Evolutionary conservation across 2,113 vertebrate genomes (phyloP).

Genomic region (Spea bombifrons): DNA sequence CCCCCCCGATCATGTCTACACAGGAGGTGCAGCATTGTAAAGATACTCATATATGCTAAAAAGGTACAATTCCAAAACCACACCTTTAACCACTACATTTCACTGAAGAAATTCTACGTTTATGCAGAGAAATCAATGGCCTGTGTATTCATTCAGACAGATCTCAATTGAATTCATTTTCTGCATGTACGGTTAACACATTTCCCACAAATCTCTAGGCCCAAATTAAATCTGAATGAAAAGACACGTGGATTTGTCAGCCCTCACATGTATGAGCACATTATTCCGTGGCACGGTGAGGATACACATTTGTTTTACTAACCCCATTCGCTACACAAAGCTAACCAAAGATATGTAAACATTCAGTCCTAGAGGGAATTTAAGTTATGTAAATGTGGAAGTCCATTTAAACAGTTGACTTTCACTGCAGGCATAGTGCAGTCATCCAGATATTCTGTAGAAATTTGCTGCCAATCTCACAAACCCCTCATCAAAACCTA

Average conservation of each 20-base stretch:
- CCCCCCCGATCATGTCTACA: too few relatives aligned
- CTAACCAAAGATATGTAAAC: conserved; percentile 43
- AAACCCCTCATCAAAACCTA: conserved; percentile 44
- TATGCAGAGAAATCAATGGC: background rate
- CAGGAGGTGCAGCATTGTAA: too few relatives aligned
- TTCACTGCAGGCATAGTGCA: conserved; percentile 47
- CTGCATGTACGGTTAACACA: conserved; percentile 9
- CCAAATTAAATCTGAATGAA: conserved; percentile 31
- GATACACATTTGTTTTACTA: conserved; percentile 42
- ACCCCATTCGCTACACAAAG: conserved; percentile 42
- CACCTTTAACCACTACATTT: background rate
- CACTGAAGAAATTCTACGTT: background rate
- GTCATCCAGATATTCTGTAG: conserved; percentile 48
- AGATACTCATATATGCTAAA: too few relatives aligned
- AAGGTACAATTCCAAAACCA: too few relatives aligned
- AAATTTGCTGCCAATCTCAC: conserved; percentile 42
- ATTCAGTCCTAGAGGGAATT: conserved; percentile 44
- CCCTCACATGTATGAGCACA: conserved; percentile 19
- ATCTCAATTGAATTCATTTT: conserved; percentile 10
- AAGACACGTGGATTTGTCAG: background rate
- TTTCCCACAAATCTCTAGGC: conserved; percentile 9
- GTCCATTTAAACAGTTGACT: conserved; percentile 48
- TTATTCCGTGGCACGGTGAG: conserved; percentile 1
- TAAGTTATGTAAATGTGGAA: conserved; percentile 49
- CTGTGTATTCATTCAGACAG: conserved; percentile 13